These are phyloP conservation scores for Schlechtendalia chinensis DNA, from an alignment of 1,140 invertebrate species.

Conservation along the genomic window DNA sequence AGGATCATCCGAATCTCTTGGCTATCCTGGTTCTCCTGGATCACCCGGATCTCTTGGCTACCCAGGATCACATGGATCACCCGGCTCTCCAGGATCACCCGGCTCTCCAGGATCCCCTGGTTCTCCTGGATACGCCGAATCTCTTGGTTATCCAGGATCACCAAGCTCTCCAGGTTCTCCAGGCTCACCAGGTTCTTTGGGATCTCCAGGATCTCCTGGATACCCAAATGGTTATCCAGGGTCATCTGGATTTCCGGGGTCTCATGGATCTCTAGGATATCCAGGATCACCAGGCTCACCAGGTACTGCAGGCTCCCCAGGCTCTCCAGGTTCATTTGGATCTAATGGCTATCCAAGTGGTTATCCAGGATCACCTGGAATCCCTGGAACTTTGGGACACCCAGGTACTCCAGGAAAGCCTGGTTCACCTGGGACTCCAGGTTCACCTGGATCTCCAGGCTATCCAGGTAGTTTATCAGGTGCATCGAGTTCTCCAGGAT, in stretches of 20 bases:
- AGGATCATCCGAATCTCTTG: background rate
- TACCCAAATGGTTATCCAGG: slow-evolving; percentile 51
- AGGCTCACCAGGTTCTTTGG: slow-evolving; percentile 47
- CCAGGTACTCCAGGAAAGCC: slow-evolving; percentile 54
- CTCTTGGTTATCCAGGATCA: slow-evolving; percentile 48
- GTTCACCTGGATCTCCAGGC: slow-evolving; percentile 46
- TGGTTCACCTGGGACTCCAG: slow-evolving; percentile 52
- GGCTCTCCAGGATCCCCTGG: slow-evolving; percentile 48
- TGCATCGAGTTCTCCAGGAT: background rate
- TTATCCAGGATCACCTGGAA: slow-evolving; percentile 51
- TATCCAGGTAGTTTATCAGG: background rate
- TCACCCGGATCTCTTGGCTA: slow-evolving; percentile 48
- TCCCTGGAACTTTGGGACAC: slow-evolving; percentile 45
- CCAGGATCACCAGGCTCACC: slow-evolving; percentile 52
- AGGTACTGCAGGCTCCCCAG: slow-evolving; percentile 45
- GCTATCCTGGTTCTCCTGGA: slow-evolving; percentile 17
- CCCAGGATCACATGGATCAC: slow-evolving; percentile 49
- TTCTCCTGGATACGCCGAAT: slow-evolving; percentile 52
- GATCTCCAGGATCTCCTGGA: slow-evolving; percentile 48
- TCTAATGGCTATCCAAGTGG: no score
- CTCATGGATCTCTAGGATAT: slow-evolving; percentile 46
- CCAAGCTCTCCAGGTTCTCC: slow-evolving; percentile 52
- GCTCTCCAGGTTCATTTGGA: slow-evolving; percentile 10
- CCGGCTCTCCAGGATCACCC: slow-evolving; percentile 47
- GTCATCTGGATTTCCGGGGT: slow-evolving; percentile 49